These are phyloP conservation scores for Syrmaticus mikado DNA, from an alignment of 2,113 vertebrate species.

Conservation along the genomic window DNA sequence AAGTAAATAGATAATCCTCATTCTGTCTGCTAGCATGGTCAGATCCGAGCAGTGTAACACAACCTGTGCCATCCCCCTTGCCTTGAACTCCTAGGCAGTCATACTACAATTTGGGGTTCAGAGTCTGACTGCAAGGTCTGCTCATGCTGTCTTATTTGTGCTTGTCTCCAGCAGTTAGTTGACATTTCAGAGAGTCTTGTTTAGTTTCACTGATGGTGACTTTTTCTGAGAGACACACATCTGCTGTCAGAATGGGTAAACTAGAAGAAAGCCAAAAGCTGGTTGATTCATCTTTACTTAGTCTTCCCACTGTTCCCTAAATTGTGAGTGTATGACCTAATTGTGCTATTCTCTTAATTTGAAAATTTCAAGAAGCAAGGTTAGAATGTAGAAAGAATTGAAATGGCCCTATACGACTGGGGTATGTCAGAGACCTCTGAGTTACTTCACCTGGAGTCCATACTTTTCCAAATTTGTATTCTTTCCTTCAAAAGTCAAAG, in stretches of 20 bases:
- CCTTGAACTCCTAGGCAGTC: background rate
- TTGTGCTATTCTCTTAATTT: background rate
- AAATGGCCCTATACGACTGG: background rate
- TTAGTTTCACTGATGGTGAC: background rate
- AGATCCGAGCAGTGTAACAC: background rate
- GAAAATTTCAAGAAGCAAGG: background rate
- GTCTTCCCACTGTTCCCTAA: background rate
- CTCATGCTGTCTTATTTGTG: rapidly evolving
- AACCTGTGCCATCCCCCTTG: rapidly evolving
- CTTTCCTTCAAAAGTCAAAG: background rate
- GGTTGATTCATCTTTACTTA: background rate
- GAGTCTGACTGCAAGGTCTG: background rate
- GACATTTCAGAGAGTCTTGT: background rate
- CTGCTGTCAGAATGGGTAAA: background rate
- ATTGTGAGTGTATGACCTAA: background rate
- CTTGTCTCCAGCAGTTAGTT: background rate
- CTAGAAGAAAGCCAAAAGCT: background rate
- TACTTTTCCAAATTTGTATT: background rate
- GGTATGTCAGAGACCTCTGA: rapidly evolving
- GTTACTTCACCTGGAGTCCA: background rate
- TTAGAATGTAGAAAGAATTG: background rate
- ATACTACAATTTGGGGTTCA: background rate
- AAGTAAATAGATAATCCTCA: background rate
- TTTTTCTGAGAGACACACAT: background rate
- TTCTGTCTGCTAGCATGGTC: background rate